Percentiles rank a stretch among this genome's conserved stretches.
Evolutionary conservation across 2,888 invertebrate species (phyloP).

Genomic region (Amblyteles armatorius): DNA sequence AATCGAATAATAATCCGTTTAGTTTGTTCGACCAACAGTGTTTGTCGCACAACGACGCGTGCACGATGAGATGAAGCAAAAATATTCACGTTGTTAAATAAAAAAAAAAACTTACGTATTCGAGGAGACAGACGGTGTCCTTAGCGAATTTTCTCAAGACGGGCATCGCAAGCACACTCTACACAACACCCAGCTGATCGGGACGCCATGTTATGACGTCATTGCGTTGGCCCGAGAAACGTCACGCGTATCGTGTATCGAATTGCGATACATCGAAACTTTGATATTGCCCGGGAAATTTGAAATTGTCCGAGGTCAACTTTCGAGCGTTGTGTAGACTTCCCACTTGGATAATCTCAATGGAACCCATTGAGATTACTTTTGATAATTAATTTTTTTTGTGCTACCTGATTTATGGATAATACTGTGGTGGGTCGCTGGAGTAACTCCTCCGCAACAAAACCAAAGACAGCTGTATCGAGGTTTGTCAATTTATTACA

Average conservation of each 20-base stretch:
- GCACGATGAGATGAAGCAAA: not conserved
- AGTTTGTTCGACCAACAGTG: not conserved
- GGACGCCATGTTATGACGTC: constrained; percentile 84
- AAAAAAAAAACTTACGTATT: constrained; percentile 80
- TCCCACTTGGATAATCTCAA: not conserved
- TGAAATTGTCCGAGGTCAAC: not conserved
- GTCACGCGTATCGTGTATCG: constrained; percentile 65
- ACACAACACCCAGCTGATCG: constrained; percentile 84
- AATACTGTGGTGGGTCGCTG: not conserved
- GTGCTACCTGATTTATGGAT: too few species aligned
- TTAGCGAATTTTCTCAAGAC: constrained; percentile 79
- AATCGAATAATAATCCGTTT: constrained; percentile 18
- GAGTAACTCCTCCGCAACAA: not conserved
- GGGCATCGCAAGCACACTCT: constrained; percentile 83
- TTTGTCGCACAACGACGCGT: not conserved
- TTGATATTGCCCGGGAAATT: constrained; percentile 28
- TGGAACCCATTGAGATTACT: too few species aligned
- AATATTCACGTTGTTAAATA: not conserved
- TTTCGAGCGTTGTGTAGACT: not conserved
- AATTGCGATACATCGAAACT: constrained; percentile 40
- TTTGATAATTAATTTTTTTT: too few species aligned
- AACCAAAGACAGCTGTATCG: not conserved
- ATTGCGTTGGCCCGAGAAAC: constrained; percentile 73
- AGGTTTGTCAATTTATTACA: not conserved
- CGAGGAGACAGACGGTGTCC: constrained; percentile 79